phyloP scores from a whole-genome alignment of 2,113 vertebrate genomes.

The Ptilonorhynchus violaceus region DNA sequence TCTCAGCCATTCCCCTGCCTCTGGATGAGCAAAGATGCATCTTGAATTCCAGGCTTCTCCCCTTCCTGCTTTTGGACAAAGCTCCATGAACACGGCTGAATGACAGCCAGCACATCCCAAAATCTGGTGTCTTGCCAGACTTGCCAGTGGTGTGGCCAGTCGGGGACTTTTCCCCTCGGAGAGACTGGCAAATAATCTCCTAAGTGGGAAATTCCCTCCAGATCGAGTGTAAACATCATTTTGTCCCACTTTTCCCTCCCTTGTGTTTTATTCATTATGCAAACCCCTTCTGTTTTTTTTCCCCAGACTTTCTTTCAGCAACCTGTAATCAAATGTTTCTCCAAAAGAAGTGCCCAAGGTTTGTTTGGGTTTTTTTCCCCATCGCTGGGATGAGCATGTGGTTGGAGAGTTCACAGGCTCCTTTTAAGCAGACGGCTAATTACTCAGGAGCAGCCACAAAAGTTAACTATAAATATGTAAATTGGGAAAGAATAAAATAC shows the following conservation, averaged over 20 bases:
- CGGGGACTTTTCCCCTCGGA: neutral
- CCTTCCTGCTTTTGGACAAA: neutral
- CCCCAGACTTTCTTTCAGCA: neutral
- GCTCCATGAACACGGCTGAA: neutral
- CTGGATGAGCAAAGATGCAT: neutral
- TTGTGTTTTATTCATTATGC: neutral
- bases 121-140: fast-evolving
- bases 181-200: neutral
- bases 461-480: constrained; percentile 68
- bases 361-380: neutral
- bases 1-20: neutral
- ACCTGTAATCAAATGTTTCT: neutral
- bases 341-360: neutral
- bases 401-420: constrained; percentile 7
- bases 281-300: neutral
- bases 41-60: neutral
- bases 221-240: neutral
- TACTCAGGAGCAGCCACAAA: constrained; percentile 23
- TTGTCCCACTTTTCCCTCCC: neutral
- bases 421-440: constrained; percentile 50
- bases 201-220: neutral
- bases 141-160: neutral
- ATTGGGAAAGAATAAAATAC: constrained; percentile 50
- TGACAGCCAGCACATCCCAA: fast-evolving
- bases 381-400: neutral